phyloP scores from a whole-genome alignment of 2,888 invertebrate species.

The Patella depressa region DNA sequence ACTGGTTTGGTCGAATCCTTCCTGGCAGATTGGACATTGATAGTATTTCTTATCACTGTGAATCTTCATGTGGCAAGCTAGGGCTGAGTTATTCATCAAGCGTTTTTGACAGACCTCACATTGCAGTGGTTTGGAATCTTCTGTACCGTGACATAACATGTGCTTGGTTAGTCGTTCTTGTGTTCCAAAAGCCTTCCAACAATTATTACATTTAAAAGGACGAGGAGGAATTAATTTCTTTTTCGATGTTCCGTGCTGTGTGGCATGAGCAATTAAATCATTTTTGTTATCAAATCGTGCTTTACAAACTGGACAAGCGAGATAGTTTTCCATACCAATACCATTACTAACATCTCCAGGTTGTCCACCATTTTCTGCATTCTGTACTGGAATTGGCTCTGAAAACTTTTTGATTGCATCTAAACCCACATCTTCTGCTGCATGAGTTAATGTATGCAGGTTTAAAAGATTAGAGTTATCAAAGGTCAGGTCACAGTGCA shows the following conservation, averaged over 20 bases:
- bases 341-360: conserved; percentile 24
- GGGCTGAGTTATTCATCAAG: conserved; percentile 81
- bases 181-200: conserved; percentile 79
- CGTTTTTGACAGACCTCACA: conserved; percentile 73
- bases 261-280: conserved; percentile 74
- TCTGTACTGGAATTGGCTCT: neutral
- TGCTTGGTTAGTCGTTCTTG: conserved; percentile 78
- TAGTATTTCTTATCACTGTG: conserved; percentile 78
- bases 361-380: neutral
- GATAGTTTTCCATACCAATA: conserved; percentile 32
- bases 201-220: conserved; percentile 77
- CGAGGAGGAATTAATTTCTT: conserved; percentile 67
- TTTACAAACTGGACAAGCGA: conserved; percentile 70
- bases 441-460: conserved; percentile 75
- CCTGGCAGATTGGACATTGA: conserved; percentile 82
- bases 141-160: conserved; percentile 78
- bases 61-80: conserved; percentile 81
- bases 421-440: conserved; percentile 70
- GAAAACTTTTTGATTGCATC: conserved; percentile 47
- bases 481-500: conserved; percentile 70
- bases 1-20: conserved; percentile 75
- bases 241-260: conserved; percentile 57
- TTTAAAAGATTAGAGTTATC: conserved; percentile 72
- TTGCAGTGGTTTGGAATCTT: conserved; percentile 78
- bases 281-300: conserved; percentile 67